These are phyloP conservation scores for Sarcoramphus papa DNA, from an alignment of 2,797 vertebrate species.

Conservation along the genomic window DNA sequence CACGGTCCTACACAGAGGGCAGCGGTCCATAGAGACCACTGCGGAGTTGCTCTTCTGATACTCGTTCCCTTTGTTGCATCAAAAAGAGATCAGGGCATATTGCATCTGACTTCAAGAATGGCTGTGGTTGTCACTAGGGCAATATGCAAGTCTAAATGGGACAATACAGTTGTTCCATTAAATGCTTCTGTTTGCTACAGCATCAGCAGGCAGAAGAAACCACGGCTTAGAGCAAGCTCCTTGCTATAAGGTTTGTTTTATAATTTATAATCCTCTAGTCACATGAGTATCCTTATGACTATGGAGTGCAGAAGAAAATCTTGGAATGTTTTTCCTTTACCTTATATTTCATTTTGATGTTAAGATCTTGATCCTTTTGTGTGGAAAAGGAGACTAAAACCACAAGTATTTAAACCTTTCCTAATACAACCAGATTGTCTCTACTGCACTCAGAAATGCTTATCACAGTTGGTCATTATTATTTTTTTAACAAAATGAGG, in stretches of 20 bases:
- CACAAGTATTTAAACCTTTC: not conserved
- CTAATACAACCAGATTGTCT: not conserved
- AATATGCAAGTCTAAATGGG: too few species aligned
- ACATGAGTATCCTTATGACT: not conserved
- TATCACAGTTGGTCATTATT: too few species aligned
- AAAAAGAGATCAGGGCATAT: too few species aligned
- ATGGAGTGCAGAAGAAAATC: not conserved
- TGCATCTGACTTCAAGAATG: not conserved
- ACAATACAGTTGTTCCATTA: not conserved
- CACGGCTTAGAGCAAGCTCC: not conserved
- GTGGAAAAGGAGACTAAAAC: not conserved
- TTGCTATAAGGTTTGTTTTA: not conserved
- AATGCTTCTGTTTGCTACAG: not conserved
- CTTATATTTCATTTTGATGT: not conserved
- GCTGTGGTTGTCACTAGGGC: too few species aligned
- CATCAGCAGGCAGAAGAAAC: not conserved
- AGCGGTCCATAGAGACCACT: too few species aligned
- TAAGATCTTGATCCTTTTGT: not conserved
- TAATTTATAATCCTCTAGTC: not conserved
- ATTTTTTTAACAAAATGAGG: not conserved
- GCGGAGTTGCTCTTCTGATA: not conserved
- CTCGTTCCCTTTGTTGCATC: not conserved
- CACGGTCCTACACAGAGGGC: fast-evolving
- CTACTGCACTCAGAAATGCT: not conserved
- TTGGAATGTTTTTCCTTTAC: not conserved